phyloP scores from a whole-genome alignment of 2,888 invertebrate genomes.

The Eupithecia centaureata region DNA sequence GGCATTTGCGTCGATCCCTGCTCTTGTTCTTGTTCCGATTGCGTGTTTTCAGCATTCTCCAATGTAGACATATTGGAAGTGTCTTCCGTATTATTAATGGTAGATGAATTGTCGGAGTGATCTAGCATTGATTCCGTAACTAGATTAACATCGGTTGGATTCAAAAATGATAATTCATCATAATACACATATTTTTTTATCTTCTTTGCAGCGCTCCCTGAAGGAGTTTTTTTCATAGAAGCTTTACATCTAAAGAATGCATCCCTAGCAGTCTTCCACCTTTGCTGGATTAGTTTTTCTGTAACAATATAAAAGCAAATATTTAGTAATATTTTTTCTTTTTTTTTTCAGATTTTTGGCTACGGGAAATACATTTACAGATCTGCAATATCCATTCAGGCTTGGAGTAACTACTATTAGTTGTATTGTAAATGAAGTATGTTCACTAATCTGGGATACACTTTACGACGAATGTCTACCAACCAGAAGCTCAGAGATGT shows the following conservation, averaged over 20 bases:
- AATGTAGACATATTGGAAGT: background rate
- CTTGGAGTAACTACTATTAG: too few species aligned
- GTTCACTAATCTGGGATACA: too few species aligned
- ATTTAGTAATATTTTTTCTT: too few species aligned
- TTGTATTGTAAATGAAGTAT: too few species aligned
- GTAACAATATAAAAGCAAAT: conserved; percentile 27
- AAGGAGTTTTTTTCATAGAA: conserved; percentile 4
- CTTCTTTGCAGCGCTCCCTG: conserved; percentile 3
- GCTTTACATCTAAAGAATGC: background rate
- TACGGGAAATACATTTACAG: too few species aligned
- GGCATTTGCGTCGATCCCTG: background rate
- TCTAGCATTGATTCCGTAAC: conserved; percentile 14
- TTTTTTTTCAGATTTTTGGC: too few species aligned
- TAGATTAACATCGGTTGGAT: conserved; percentile 13
- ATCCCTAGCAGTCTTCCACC: conserved; percentile 14
- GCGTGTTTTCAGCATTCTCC: background rate
- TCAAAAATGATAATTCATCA: conserved; percentile 14
- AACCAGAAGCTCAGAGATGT: too few species aligned
- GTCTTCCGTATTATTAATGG: background rate
- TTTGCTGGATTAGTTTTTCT: conserved; percentile 39
- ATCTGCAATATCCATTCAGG: too few species aligned
- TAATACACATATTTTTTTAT: conserved; percentile 14
- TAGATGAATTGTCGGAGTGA: conserved; percentile 29
- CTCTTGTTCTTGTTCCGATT: too few species aligned
- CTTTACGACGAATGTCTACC: too few species aligned